A percentile compares a stretch with the other conserved stretches of the same genome.
Conservation (phyloP, 2,888 invertebrate genomes). For the Ganaspis brasiliensis region DNA sequence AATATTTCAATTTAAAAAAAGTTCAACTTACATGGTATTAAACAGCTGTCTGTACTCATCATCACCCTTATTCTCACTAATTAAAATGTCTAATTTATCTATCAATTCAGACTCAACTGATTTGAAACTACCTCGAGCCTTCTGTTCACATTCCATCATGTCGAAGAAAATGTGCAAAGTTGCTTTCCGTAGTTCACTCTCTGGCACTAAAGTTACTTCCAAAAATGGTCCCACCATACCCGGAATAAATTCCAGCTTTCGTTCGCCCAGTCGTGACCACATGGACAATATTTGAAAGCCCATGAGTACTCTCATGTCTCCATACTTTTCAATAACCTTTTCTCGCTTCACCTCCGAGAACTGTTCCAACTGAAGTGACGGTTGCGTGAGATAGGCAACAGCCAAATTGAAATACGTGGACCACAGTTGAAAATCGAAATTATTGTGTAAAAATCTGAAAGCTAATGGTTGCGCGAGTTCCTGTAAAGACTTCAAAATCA, state of each 20-base stretch:
- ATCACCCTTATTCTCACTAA: constrained; percentile 96
- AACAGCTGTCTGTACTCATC: constrained; percentile 96
- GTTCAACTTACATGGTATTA: constrained; percentile 93
- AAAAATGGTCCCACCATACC: constrained; percentile 96
- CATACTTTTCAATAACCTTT: constrained; percentile 90
- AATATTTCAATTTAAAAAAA: too few relatives aligned
- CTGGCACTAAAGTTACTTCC: constrained; percentile 95
- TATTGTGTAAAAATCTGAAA: constrained; percentile 88
- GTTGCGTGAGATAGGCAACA: constrained; percentile 90
- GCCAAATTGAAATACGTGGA: constrained; percentile 90
- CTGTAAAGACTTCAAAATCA: constrained; percentile 91
- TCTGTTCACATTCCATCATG: constrained; percentile 96
- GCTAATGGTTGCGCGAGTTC: constrained; percentile 94
- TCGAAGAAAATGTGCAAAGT: constrained; percentile 96
- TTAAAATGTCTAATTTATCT: constrained; percentile 94
- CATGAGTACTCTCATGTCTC: constrained; percentile 95
- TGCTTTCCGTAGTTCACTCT: constrained; percentile 91
- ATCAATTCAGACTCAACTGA: constrained; percentile 96
- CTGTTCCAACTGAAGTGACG: constrained; percentile 89
- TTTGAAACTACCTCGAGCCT: constrained; percentile 91
- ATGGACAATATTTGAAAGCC: constrained; percentile 95
- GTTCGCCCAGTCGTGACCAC: constrained; percentile 94
- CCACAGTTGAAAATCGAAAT: constrained; percentile 84
- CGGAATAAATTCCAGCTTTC: constrained; percentile 94
- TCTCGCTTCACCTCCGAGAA: constrained; percentile 91